phyloP scores from a whole-genome alignment of 1,140 invertebrate species.

The Lepidotrigona ventralis region DNA sequence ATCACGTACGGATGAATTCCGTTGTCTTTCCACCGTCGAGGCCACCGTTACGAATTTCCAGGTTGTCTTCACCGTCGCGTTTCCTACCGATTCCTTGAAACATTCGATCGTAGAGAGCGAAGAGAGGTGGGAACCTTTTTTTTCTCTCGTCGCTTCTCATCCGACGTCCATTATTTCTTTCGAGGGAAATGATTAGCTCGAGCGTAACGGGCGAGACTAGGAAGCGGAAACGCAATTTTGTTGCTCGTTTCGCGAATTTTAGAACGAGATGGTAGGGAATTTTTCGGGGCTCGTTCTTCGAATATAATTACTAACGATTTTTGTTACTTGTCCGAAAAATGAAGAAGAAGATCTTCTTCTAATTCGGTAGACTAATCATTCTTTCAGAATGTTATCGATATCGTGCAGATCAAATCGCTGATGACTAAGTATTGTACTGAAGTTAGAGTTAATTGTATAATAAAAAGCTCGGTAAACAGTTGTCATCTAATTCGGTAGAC shows the following conservation, averaged over 20 bases:
- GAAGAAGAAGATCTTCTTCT: not conserved
- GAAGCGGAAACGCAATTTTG: conserved; percentile 8
- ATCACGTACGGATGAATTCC: conserved; percentile 3
- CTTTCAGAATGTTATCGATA: not conserved
- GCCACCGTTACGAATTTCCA: conserved; percentile 21
- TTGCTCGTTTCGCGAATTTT: not conserved
- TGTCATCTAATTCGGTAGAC: not conserved
- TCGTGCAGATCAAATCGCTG: not conserved
- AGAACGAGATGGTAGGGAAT: not conserved
- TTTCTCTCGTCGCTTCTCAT: not conserved
- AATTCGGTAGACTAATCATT: not conserved
- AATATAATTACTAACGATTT: not conserved
- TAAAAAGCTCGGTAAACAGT: no score
- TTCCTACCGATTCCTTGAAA: conserved; percentile 33
- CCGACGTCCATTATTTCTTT: conserved; percentile 29
- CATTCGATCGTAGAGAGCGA: not conserved
- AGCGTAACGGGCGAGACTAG: conserved; percentile 29
- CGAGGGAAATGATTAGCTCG: conserved; percentile 37
- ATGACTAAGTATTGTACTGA: no score
- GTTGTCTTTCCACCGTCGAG: conserved; percentile 11
- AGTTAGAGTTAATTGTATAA: no score
- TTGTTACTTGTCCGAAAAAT: not conserved
- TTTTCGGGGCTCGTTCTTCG: not conserved
- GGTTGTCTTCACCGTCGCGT: not conserved
- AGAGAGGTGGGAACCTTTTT: not conserved